Percentiles rank a stretch among this genome's conserved stretches.
Evolutionary conservation across 2,797 vertebrate species (phyloP).

Genomic region (Brachyalestes nurse): DNA sequence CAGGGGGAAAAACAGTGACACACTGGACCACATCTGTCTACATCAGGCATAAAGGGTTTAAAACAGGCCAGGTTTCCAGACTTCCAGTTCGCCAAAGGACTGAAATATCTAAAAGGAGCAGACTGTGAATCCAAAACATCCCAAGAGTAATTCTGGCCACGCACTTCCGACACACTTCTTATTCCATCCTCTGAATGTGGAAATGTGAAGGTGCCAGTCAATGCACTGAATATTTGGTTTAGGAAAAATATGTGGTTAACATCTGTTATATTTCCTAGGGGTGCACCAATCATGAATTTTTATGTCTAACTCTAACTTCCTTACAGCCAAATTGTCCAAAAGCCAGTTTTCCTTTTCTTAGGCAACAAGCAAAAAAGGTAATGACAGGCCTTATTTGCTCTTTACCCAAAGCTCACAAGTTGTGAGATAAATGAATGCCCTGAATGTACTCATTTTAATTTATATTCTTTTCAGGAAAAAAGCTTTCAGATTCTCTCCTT

Average conservation of each 20-base stretch:
- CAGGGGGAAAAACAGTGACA: constrained; percentile 19
- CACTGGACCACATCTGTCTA: constrained; percentile 23
- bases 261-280: not conserved
- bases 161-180: not conserved
- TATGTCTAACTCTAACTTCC: not conserved
- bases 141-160: not conserved
- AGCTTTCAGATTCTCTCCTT: too few species aligned
- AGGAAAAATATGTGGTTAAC: not conserved
- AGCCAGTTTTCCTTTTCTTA: not conserved
- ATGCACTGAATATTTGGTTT: not conserved
- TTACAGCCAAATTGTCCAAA: not conserved
- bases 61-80: constrained; percentile 17
- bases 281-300: not conserved
- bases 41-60: constrained; percentile 33
- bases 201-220: not conserved
- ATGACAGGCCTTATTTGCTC: not conserved
- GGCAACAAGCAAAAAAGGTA: not conserved
- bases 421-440: not conserved
- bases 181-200: not conserved
- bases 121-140: constrained; percentile 23
- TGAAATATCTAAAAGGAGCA: constrained; percentile 30
- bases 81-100: constrained; percentile 18
- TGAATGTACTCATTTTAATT: not conserved
- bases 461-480: too few species aligned
- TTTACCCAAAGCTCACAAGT: not conserved